These are phyloP conservation scores for Blastobasis lacticolella DNA, from an alignment of 2,888 invertebrate species.

Conservation along the genomic window DNA sequence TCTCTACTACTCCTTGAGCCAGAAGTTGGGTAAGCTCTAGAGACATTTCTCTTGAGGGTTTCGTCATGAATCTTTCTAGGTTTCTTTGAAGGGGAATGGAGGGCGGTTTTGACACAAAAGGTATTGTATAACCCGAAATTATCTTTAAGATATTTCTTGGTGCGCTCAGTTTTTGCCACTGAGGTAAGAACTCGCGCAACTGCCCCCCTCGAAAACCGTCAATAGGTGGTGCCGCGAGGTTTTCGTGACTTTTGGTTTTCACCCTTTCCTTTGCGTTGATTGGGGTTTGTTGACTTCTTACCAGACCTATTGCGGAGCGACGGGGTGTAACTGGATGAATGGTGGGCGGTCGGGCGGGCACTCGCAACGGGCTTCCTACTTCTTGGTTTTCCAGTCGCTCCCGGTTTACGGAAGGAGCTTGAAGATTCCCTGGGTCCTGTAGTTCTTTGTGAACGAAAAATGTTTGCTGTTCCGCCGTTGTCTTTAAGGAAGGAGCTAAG, in stretches of 20 bases:
- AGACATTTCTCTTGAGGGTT: too few relatives aligned
- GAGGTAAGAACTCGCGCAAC: too few relatives aligned
- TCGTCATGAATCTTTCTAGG: too few relatives aligned
- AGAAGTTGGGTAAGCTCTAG: too few relatives aligned
- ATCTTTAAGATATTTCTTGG: too few relatives aligned
- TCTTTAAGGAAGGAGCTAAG: background rate
- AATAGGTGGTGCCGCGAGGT: background rate
- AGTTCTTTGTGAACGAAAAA: background rate
- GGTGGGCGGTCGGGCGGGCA: background rate
- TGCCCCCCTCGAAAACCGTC: background rate
- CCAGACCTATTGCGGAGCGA: background rate
- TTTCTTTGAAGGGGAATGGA: too few relatives aligned
- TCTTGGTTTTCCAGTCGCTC: background rate
- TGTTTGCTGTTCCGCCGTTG: background rate
- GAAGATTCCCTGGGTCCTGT: background rate
- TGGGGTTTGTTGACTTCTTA: background rate
- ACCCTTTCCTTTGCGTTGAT: background rate
- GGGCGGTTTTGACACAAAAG: too few relatives aligned
- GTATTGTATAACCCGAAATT: too few relatives aligned
- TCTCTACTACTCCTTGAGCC: too few relatives aligned
- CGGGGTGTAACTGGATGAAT: background rate
- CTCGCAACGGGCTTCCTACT: background rate
- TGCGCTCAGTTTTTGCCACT: too few relatives aligned
- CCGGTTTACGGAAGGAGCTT: background rate
- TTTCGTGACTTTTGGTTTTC: background rate